Evolutionary conservation across 2,888 invertebrate genomes (phyloP).

Genomic region (Drosophila meridiana): DNA sequence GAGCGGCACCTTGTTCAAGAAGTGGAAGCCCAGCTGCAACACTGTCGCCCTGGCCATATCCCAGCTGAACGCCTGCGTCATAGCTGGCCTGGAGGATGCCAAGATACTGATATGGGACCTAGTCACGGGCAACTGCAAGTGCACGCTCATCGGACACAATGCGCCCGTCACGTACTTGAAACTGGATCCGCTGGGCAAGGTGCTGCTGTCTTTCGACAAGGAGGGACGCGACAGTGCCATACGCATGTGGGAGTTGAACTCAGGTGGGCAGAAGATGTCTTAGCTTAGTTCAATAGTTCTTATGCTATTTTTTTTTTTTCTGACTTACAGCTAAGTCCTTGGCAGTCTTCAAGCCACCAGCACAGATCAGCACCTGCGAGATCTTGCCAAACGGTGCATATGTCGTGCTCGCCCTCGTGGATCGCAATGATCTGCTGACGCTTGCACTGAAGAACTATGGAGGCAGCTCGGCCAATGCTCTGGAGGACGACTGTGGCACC

Average conservation of each 20-base stretch:
- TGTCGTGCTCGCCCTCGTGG: conserved; percentile 89
- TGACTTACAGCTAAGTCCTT: conserved; percentile 89
- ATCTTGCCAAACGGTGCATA: conserved; percentile 90
- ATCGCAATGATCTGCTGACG: conserved; percentile 88
- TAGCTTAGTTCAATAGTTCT: neutral
- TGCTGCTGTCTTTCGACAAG: conserved; percentile 91
- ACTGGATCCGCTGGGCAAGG: conserved; percentile 90
- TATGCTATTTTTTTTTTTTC: conserved; percentile 1
- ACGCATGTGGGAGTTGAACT: conserved; percentile 92
- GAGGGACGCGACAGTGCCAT: conserved; percentile 90
- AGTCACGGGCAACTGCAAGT: conserved; percentile 92
- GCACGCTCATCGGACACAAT: conserved; percentile 91
- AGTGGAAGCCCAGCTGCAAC: conserved; percentile 94
- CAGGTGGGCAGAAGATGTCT: conserved; percentile 86
- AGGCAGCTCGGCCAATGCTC: conserved; percentile 75
- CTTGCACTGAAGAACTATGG: conserved; percentile 86
- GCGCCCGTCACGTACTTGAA: conserved; percentile 91
- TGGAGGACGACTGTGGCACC: conserved; percentile 76
- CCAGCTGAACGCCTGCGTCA: conserved; percentile 92
- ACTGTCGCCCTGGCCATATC: conserved; percentile 94
- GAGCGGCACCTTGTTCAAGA: conserved; percentile 95
- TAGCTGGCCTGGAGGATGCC: conserved; percentile 93
- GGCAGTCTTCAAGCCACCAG: conserved; percentile 92
- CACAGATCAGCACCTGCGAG: conserved; percentile 91
- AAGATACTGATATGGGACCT: conserved; percentile 94